These are phyloP conservation scores for Sinelater perroti DNA, from an alignment of 2,888 invertebrate species.

Conservation along the genomic window DNA sequence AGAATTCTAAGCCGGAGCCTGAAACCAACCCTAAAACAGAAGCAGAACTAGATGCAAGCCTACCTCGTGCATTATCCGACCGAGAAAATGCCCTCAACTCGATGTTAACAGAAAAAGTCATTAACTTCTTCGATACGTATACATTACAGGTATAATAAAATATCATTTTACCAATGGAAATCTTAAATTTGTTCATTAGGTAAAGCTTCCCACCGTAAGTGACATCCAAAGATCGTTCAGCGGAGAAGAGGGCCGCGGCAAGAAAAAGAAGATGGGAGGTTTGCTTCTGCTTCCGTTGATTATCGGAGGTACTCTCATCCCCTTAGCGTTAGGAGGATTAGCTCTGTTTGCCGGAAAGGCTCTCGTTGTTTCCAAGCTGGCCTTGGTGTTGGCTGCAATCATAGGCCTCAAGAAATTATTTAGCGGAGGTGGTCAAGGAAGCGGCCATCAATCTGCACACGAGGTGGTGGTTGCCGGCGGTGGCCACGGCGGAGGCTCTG, in stretches of 20 bases:
- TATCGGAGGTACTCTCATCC: conserved; percentile 82
- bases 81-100: conserved; percentile 76
- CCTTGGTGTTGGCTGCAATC: conserved; percentile 82
- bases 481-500: conserved; percentile 65
- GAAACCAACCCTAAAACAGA: conserved; percentile 63
- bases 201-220: conserved; percentile 77
- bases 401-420: conserved; percentile 86
- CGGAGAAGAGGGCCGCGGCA: conserved; percentile 71
- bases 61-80: conserved; percentile 79
- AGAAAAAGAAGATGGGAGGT: conserved; percentile 76
- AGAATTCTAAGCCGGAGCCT: conserved; percentile 64
- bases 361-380: conserved; percentile 83
- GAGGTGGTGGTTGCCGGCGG: conserved; percentile 72
- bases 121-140: conserved; percentile 80
- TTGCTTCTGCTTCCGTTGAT: conserved; percentile 81
- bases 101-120: conserved; percentile 77
- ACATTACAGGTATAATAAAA: conserved; percentile 80
- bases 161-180: no score
- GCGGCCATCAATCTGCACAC: conserved; percentile 71
- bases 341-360: conserved; percentile 87
- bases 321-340: conserved; percentile 82
- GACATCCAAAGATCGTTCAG: conserved; percentile 70
- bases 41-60: conserved; percentile 73
- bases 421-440: conserved; percentile 67
- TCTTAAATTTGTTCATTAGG: conserved; percentile 57